Percentiles rank a stretch among this genome's conserved stretches.
phyloP scores from a whole-genome alignment of 2,888 invertebrate genomes.

The Catocala fraxini region DNA sequence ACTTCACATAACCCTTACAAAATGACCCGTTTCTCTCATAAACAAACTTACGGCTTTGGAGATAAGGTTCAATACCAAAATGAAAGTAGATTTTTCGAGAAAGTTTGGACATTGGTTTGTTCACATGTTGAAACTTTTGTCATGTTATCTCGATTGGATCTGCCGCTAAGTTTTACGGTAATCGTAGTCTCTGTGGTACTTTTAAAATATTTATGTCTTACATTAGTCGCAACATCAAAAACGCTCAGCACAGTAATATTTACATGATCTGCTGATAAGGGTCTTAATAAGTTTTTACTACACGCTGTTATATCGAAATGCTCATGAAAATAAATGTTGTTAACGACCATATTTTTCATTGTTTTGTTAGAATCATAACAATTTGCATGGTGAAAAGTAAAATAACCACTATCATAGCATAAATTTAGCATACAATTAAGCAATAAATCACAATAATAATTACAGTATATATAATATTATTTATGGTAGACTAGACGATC shows the following conservation, averaged over 20 bases:
- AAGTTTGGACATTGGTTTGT: slow-evolving; percentile 36
- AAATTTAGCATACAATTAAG: no score
- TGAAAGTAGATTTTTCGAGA: slow-evolving; percentile 17
- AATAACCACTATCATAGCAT: no score
- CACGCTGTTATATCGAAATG: slow-evolving; percentile 15
- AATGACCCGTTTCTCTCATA: slow-evolving; percentile 6
- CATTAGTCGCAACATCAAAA: slow-evolving; percentile 51
- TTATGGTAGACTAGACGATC: slow-evolving; percentile 14
- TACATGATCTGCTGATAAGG: slow-evolving; percentile 45
- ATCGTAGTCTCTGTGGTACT: slow-evolving; percentile 65
- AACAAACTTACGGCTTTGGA: slow-evolving; percentile 5
- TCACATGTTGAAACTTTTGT: slow-evolving; percentile 76
- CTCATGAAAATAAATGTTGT: slow-evolving; percentile 13
- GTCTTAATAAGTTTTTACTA: slow-evolving; percentile 29
- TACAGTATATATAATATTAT: slow-evolving; percentile 3
- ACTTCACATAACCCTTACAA: slow-evolving; percentile 11
- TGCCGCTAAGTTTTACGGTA: slow-evolving; percentile 78
- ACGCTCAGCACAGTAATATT: slow-evolving; percentile 37
- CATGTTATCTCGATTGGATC: slow-evolving; percentile 76
- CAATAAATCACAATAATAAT: neutral
- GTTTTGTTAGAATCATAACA: no score
- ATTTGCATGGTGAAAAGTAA: no score
- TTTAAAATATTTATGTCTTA: slow-evolving; percentile 66
- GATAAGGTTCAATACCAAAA: slow-evolving; percentile 25
- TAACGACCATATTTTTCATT: no score